Base-by-base conservation (phyloP, 2,113 vertebrate species). In the Carollia perspicillata region DNA sequence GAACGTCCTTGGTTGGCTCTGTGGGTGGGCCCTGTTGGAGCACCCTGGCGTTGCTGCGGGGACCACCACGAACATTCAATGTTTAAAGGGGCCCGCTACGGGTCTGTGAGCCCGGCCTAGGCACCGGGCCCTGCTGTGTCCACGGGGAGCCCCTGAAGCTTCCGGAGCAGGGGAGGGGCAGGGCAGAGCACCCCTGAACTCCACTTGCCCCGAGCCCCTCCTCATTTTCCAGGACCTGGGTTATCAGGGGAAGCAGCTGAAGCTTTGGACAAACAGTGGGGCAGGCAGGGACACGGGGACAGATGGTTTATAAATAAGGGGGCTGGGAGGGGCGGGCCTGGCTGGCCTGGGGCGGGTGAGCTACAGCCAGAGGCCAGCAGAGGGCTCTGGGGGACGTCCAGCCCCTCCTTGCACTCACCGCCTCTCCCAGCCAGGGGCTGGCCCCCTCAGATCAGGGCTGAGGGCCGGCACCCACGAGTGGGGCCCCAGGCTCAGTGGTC, bases 201-300 rank as follows among this genome's bases (percentile, higher is more conserved):
- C 49, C 0, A 1, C 47, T 18, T 85, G 91, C 60, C 72, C 1
- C 2, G n/a, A 74, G 81, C 55, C n/a, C 85, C 84, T 75, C 90
- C 92, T 58, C 74, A 85, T 58, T 91, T 66, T 66, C 95, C 58
- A 66, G 89, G 69, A 80, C 65, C 85, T 86, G 20, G 87, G 93
- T 96, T 94, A 97, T 97, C 94, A 97, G 92, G 80, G 94, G 97
- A 96, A 97, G 75, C 96, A 97, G 93, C 95, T 96, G 93, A 95
- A 30, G 40, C 72, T 94, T 81, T 95, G 86, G 74, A 96, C 78
- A 97, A 95, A 97, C 93, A 96, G 83, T 26, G 47, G 1, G 78
- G 94, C 86, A 89, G 42, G 37, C 83, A 83, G 55, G 96, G 96
- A 97, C 86, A 94, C 47, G 0, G 66, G 83, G 91, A 95, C 92